Evolutionary conservation across 2,888 invertebrate species (phyloP).

Genomic region (Fragum fragum): DNA sequence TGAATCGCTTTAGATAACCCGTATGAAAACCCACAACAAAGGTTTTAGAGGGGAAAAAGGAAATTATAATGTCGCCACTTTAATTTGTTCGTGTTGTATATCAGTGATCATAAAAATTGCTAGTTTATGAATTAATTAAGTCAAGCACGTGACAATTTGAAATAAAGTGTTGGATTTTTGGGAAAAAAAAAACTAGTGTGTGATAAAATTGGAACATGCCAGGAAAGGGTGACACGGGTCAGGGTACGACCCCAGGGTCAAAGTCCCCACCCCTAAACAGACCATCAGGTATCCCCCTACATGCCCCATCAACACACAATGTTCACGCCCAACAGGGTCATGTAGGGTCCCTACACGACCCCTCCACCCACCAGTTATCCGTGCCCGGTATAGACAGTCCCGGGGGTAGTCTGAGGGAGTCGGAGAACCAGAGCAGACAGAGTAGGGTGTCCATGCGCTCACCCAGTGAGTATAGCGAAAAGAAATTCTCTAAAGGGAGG

Average conservation of each 20-base stretch:
- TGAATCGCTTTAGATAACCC: too few relatives aligned
- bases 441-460: conserved; percentile 53
- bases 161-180: too few relatives aligned
- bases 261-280: conserved; percentile 19
- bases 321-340: not conserved
- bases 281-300: conserved; percentile 1
- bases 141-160: too few relatives aligned
- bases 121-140: too few relatives aligned
- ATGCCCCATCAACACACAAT: not conserved
- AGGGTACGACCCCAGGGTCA: conserved; percentile 6
- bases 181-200: too few relatives aligned
- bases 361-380: conserved; percentile 25
- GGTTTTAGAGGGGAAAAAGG: too few relatives aligned
- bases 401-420: conserved; percentile 37
- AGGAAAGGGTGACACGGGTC: conserved; percentile 11
- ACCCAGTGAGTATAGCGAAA: conserved; percentile 30
- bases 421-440: conserved; percentile 42
- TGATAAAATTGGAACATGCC: not conserved
- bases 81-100: too few relatives aligned
- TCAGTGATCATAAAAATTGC: too few relatives aligned
- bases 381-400: conserved; percentile 41
- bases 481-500: conserved; percentile 50
- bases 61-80: too few relatives aligned
- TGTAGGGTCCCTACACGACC: not conserved
- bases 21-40: too few relatives aligned